Base-by-base conservation (phyloP, 1,140 invertebrate species). In the Hypsibius dujardini region DNA sequence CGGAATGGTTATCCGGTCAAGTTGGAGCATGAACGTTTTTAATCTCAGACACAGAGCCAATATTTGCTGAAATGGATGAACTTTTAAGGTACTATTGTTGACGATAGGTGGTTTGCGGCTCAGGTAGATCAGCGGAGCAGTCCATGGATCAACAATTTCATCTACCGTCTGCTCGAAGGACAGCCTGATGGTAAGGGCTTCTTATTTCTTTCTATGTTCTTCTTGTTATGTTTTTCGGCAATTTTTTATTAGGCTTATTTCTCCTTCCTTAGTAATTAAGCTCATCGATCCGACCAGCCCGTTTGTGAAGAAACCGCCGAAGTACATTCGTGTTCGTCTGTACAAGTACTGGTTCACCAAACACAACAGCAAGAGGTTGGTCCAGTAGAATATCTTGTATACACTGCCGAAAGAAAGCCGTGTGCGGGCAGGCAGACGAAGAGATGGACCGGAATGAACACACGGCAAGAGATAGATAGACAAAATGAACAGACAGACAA, bases 121-220 rank as follows among this genome's bases (percentile, higher is more conserved):
- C 80, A 88, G 1, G 84, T 84, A 59, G 85, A 82, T 60, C 88
- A 89, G 77, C 83, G 88, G 73, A 82, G 88, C 74, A 88, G 90
- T 80, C 87, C 87, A 1, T 92, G 89, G 88, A 79, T 90, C 59
- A 80, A 88, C 73, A 86, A 86, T n/a, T 78, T 90, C 42, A 79
- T 84, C 0, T 88, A 89, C 79, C 79, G 88, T 72, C 76, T 91
- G 0, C 79, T 90, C 28, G 82, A 79, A 47, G 84, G 83, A 67
- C 82, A 87, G 76, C 79, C 83, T 2, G 86, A 88, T 80, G 77
- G 76, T 77, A 59, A 72, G 69, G 70, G 28, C 67, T 28, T 47
- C n/a, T 56, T 7, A 56, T 56, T 56, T 56, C 7, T 12, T 67
- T 67, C 3, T 42, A 12, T 3, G 7, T 42, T 12, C 3, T 14